Percentiles rank a stretch among this genome's conserved stretches.
Conservation (phyloP, 2,888 invertebrate species). For the Bursaphelenchus okinawaensis region DNA sequence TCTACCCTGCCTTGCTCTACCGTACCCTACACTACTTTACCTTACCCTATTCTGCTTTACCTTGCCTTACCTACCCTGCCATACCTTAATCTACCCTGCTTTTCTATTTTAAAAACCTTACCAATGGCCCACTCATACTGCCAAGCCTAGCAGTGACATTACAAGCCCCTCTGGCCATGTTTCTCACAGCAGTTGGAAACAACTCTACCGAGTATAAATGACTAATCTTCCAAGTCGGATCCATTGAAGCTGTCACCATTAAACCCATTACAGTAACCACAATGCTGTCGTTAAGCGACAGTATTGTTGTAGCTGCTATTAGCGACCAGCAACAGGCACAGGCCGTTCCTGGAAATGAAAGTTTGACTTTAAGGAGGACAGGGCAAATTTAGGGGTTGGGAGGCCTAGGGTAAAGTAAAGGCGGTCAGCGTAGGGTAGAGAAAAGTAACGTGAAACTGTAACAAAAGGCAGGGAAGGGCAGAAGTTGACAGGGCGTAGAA, state of each 20-base stretch:
- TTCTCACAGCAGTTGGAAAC: conserved; percentile 43
- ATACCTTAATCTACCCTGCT: not conserved
- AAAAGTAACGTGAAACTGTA: too few relatives aligned
- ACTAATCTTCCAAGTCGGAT: conserved; percentile 54
- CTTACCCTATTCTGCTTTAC: too few relatives aligned
- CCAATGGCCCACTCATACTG: conserved; percentile 43
- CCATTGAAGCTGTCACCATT: conserved; percentile 37
- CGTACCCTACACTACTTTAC: too few relatives aligned
- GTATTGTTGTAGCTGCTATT: not conserved
- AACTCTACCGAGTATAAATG: conserved; percentile 52
- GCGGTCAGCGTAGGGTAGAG: too few relatives aligned
- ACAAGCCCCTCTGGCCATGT: conserved; percentile 50
- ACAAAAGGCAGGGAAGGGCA: too few relatives aligned
- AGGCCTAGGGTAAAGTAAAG: too few relatives aligned
- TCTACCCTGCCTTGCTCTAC: too few relatives aligned
- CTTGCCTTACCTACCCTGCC: not conserved
- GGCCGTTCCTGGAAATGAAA: conserved; percentile 27
- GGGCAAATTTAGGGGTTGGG: too few relatives aligned
- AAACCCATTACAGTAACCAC: conserved; percentile 32
- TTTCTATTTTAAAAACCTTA: conserved; percentile 15
- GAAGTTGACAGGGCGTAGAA: too few relatives aligned
- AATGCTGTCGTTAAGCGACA: not conserved
- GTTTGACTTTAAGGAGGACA: too few relatives aligned
- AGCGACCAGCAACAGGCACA: conserved; percentile 19
- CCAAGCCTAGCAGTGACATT: conserved; percentile 45